Percentiles rank a stretch among this genome's conserved stretches.
These are phyloP conservation scores for Porites lobata DNA, from an alignment of 92 coral and sea anemone species.

Conservation along the genomic window DNA sequence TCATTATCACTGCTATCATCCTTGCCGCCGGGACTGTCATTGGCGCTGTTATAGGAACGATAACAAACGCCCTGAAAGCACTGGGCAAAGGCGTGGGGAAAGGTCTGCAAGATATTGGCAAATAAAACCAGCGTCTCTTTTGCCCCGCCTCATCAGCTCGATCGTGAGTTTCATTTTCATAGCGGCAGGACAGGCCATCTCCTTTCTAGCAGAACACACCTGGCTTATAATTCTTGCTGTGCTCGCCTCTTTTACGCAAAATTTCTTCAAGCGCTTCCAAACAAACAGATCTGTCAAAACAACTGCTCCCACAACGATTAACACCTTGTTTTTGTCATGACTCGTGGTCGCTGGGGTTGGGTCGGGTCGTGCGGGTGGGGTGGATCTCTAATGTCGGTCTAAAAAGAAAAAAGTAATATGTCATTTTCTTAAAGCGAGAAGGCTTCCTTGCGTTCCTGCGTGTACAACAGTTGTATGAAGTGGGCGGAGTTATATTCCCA, in stretches of 20 bases:
- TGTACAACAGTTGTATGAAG: not conserved
- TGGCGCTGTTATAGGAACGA: not conserved
- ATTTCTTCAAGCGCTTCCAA: not conserved
- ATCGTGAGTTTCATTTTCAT: not conserved
- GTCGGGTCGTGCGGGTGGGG: no score
- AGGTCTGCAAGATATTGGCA: not conserved
- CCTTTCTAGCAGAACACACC: not conserved
- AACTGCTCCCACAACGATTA: no score
- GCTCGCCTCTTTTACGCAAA: not conserved
- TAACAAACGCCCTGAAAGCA: not conserved
- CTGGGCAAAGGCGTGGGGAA: not conserved
- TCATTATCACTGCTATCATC: not conserved
- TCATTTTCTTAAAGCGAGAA: conserved; percentile 7
- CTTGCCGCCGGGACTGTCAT: not conserved
- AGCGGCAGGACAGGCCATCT: not conserved
- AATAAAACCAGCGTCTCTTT: not conserved
- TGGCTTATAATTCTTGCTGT: not conserved
- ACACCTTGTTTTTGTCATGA: no score
- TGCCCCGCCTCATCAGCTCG: conserved; percentile 1
- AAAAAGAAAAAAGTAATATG: conserved; percentile 1
- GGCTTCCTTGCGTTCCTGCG: conserved; percentile 17
- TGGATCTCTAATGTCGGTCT: not conserved
- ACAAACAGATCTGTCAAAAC: no score
- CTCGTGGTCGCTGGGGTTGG: no score
- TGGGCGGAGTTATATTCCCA: not conserved